These are phyloP conservation scores for Pantherophis vulpinus DNA, from an alignment of 2,797 vertebrate genomes.

Conservation along the genomic window DNA sequence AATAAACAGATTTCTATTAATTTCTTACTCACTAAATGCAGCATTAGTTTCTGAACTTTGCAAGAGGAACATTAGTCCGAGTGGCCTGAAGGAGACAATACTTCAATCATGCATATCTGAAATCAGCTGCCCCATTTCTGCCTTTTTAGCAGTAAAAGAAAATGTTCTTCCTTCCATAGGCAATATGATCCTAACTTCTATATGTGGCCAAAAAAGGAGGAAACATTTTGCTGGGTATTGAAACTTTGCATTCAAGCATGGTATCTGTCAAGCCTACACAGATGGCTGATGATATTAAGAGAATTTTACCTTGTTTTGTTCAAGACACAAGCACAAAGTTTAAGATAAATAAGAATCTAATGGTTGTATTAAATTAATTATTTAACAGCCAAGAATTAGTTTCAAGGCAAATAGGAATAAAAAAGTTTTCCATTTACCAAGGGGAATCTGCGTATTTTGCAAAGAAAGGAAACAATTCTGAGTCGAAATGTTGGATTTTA, in stretches of 20 bases:
- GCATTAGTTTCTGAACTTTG: not conserved
- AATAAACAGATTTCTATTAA: not conserved
- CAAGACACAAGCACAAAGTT: slow-evolving; percentile 3
- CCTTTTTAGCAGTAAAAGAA: slow-evolving; percentile 32
- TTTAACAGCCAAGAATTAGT: slow-evolving; percentile 6
- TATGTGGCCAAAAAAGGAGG: slow-evolving; percentile 35
- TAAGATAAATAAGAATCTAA: slow-evolving; percentile 25
- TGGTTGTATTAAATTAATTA: not conserved
- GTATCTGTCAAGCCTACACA: slow-evolving; percentile 47
- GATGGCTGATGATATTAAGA: slow-evolving; percentile 2
- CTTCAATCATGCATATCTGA: slow-evolving; percentile 7
- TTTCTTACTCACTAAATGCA: not conserved
- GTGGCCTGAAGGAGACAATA: not conserved
- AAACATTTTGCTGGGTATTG: slow-evolving; percentile 34
- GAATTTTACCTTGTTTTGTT: slow-evolving; percentile 18
- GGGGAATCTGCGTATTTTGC: not conserved
- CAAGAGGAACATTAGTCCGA: not conserved
- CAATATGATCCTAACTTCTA: slow-evolving; percentile 27
- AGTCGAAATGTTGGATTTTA: not conserved
- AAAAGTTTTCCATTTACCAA: not conserved
- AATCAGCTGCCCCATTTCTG: slow-evolving; percentile 19
- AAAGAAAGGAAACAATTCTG: not conserved
- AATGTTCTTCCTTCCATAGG: slow-evolving; percentile 29
- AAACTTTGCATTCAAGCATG: slow-evolving; percentile 51
- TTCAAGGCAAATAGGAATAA: not conserved